Conservation (phyloP, 2,113 vertebrate genomes). For the Crotalus tigris region DNA sequence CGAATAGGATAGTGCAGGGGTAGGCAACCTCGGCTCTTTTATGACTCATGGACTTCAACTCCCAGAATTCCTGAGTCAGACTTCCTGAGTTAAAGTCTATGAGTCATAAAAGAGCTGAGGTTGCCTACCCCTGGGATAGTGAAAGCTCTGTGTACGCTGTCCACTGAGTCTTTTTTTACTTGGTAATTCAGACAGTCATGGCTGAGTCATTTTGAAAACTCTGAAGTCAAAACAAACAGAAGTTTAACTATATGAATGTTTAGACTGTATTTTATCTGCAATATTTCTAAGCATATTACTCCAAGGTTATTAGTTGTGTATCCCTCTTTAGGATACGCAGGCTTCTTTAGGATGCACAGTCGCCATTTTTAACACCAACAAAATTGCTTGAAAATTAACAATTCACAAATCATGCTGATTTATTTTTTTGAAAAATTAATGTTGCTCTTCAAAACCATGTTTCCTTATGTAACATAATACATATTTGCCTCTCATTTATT, state of each 20-base stretch:
- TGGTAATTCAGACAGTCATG: neutral
- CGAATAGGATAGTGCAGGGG: neutral
- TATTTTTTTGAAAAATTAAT: neutral
- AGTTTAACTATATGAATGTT: neutral
- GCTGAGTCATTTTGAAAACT: neutral
- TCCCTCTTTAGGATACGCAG: neutral
- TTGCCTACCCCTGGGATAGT: neutral
- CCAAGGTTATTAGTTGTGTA: neutral
- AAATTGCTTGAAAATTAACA: neutral
- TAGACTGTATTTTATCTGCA: neutral
- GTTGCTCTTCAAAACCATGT: neutral
- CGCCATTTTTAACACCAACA: too few relatives aligned
- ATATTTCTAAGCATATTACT: neutral
- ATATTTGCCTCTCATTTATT: neutral
- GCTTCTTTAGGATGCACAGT: too few relatives aligned
- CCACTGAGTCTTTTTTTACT: neutral
- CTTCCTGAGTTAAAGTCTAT: too few relatives aligned
- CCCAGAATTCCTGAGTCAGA: too few relatives aligned
- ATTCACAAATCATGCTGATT: neutral
- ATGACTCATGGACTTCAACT: too few relatives aligned
- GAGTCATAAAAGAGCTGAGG: too few relatives aligned
- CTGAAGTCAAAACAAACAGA: neutral
- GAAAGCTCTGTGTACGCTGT: neutral
- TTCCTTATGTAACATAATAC: neutral
- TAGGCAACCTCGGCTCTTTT: too few relatives aligned